These are phyloP conservation scores for Pemphredon lugubris DNA, from an alignment of 2,888 invertebrate species.

Conservation along the genomic window DNA sequence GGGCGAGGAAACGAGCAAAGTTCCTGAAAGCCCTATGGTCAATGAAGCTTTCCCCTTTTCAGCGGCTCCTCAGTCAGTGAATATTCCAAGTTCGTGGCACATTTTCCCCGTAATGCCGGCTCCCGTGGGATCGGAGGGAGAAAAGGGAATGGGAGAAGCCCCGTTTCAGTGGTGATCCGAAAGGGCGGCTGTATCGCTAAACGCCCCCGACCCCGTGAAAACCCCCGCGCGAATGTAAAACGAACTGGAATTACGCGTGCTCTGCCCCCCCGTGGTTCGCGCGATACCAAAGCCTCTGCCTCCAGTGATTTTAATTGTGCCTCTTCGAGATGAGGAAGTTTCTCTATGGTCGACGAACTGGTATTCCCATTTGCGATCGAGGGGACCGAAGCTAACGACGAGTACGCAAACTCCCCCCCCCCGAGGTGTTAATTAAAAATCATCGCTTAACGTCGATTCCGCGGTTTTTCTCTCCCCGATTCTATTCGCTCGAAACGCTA, in stretches of 20 bases:
- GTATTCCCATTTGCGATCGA: no score
- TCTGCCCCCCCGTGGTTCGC: no score
- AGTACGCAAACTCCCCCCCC: no score
- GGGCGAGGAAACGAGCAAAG: conserved; percentile 1
- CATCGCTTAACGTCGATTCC: no score
- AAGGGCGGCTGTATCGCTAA: conserved; percentile 13
- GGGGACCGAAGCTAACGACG: no score
- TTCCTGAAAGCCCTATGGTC: conserved; percentile 3
- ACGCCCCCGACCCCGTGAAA: conserved; percentile 4
- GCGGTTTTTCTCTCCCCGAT: no score
- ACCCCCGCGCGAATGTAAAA: neutral
- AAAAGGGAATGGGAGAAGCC: neutral
- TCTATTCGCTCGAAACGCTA: no score
- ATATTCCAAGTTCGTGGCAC: conserved; percentile 3
- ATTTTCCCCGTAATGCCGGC: conserved; percentile 2
- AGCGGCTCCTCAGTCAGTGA: conserved; percentile 1
- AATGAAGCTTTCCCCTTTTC: conserved; percentile 3
- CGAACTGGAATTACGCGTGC: neutral
- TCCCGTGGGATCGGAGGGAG: conserved; percentile 5
- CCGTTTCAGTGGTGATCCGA: conserved; percentile 5
- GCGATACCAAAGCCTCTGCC: no score
- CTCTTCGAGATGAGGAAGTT: no score
- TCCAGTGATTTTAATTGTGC: no score
- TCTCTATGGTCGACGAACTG: no score
- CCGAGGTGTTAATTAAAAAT: no score